Conservation (phyloP, 2,888 invertebrate species). For the Heliconius charithonia region DNA sequence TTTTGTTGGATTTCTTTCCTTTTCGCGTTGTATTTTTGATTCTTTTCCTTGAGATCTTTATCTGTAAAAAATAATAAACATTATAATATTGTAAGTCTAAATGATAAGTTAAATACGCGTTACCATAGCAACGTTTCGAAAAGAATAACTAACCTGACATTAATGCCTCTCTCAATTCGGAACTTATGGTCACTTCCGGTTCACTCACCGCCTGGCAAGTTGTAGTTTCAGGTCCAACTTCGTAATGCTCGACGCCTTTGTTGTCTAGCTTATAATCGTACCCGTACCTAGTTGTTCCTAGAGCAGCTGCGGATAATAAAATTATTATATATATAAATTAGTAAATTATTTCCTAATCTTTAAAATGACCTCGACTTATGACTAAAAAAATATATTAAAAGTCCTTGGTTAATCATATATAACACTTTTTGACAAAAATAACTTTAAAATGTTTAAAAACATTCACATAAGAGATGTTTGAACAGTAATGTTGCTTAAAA, state of each 20-base stretch:
- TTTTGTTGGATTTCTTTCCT: slow-evolving; percentile 52
- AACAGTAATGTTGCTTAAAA: slow-evolving; percentile 25
- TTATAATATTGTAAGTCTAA: neutral
- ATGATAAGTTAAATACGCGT: neutral
- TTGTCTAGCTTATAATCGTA: slow-evolving; percentile 61
- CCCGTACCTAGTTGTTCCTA: slow-evolving; percentile 61
- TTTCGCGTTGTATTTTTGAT: slow-evolving; percentile 51
- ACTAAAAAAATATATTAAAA: slow-evolving; percentile 2
- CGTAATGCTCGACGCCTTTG: slow-evolving; percentile 62
- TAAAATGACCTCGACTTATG: neutral
- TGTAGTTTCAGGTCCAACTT: slow-evolving; percentile 67
- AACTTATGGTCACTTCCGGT: slow-evolving; percentile 54
- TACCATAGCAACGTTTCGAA: neutral
- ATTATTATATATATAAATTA: neutral
- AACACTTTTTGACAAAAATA: neutral
- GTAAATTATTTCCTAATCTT: too few relatives aligned
- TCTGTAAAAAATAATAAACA: slow-evolving; percentile 55
- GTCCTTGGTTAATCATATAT: neutral
- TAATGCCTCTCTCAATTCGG: slow-evolving; percentile 54
- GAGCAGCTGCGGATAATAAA: slow-evolving; percentile 54
- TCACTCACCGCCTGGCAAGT: slow-evolving; percentile 60
- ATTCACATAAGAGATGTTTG: slow-evolving; percentile 4
- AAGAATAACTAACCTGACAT: slow-evolving; percentile 53
- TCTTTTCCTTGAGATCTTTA: slow-evolving; percentile 51
- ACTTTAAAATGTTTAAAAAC: neutral